Conservation (phyloP, 2,113 vertebrate genomes). For the Perccottus glenii region DNA sequence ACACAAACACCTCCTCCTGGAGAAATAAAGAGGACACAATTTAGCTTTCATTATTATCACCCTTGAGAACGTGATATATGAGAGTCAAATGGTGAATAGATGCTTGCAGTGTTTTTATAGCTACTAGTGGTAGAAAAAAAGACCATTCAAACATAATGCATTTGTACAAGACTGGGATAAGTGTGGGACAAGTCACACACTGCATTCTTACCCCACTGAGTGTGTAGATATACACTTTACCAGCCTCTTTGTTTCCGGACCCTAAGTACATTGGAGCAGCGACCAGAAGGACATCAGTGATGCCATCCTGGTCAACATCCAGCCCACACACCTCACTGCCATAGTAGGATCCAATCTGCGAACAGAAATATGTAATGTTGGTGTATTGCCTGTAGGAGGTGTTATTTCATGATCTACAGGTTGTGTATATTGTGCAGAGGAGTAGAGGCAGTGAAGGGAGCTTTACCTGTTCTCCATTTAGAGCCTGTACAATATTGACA, state of each 20-base stretch:
- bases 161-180: too few species aligned
- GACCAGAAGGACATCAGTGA: slow-evolving; percentile 89
- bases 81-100: too few species aligned
- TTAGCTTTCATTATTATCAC: not conserved
- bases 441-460: not conserved
- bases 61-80: too few species aligned
- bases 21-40: slow-evolving; percentile 10
- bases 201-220: slow-evolving; percentile 89
- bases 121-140: too few species aligned
- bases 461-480: slow-evolving; percentile 90
- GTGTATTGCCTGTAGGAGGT: slow-evolving; percentile 50
- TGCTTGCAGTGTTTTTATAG: too few species aligned
- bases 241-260: slow-evolving; percentile 87
- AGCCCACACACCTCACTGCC: slow-evolving; percentile 91
- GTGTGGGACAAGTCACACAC: not conserved
- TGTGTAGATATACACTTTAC: slow-evolving; percentile 88
- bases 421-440: not conserved
- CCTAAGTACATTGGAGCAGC: slow-evolving; percentile 94
- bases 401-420: slow-evolving; percentile 1
- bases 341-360: slow-evolving; percentile 94
- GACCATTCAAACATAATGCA: too few species aligned
- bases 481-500: slow-evolving; percentile 84
- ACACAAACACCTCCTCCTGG: slow-evolving; percentile 78
- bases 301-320: slow-evolving; percentile 87
- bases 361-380: slow-evolving; percentile 22